A percentile compares a stretch with the other conserved stretches of the same genome.
phyloP scores from a whole-genome alignment of 2,888 invertebrate genomes.

The Choristoneura rosaceana region DNA sequence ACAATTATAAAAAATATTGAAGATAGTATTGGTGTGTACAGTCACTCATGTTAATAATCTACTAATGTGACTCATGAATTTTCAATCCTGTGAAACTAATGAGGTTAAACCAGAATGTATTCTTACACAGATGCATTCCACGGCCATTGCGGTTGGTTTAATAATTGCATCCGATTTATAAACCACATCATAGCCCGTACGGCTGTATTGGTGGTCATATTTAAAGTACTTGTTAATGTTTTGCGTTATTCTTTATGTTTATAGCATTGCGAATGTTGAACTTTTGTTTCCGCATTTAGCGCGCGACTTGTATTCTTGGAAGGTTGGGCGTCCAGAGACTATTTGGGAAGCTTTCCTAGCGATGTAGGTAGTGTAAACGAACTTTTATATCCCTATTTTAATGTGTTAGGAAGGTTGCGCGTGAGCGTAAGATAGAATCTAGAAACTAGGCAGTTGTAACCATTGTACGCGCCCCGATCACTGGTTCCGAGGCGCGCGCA shows the following conservation, averaged over 20 bases:
- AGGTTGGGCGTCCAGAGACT: background rate
- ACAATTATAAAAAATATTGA: background rate
- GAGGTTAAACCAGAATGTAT: background rate
- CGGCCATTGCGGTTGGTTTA: background rate
- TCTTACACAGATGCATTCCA: background rate
- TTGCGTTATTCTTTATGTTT: background rate
- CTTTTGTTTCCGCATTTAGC: constrained; percentile 23
- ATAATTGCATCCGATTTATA: constrained; percentile 8
- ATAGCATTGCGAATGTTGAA: constrained; percentile 33
- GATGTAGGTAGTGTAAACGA: background rate
- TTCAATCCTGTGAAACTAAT: background rate
- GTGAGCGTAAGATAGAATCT: background rate
- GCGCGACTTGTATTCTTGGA: constrained; percentile 28
- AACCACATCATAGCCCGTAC: background rate
- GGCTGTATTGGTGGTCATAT: background rate
- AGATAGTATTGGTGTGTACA: background rate
- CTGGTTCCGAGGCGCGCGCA: constrained; percentile 5
- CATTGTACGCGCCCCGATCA: background rate
- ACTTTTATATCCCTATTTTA: background rate
- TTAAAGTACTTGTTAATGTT: background rate
- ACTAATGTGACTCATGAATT: background rate
- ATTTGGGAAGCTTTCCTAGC: background rate
- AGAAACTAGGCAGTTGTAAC: background rate
- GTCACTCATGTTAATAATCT: background rate
- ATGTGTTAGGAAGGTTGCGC: background rate